phyloP scores from a whole-genome alignment of 2,113 vertebrate species.

The Potamarius usumacintae region DNA sequence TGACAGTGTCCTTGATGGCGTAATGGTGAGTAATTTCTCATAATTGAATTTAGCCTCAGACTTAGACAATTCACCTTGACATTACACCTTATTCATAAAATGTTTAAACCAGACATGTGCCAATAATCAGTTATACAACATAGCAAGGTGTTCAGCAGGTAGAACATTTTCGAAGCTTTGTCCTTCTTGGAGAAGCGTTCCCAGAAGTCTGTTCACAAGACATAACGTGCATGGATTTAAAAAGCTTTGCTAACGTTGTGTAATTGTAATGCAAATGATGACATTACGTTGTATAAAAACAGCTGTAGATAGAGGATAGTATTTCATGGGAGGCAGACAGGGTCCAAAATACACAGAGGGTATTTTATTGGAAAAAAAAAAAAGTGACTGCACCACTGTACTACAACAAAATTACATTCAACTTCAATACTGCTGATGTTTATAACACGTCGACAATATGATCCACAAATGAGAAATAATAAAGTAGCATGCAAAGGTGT shows the following conservation, averaged over 20 bases:
- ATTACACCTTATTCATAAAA: background rate
- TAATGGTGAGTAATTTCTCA: background rate
- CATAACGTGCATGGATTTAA: background rate
- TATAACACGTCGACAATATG: background rate
- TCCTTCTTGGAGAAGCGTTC: background rate
- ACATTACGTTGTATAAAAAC: background rate
- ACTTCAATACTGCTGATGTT: background rate
- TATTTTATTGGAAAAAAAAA: background rate
- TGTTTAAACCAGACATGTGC: background rate
- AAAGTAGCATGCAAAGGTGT: background rate
- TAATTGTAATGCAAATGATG: background rate
- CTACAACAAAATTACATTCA: background rate
- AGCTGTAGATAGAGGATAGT: background rate
- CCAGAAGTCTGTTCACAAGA: background rate
- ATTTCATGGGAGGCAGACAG: background rate
- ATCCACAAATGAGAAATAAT: background rate
- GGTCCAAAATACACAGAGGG: background rate
- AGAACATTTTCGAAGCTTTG: background rate
- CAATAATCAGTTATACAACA: background rate
- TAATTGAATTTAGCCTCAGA: background rate
- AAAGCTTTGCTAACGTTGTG: background rate
- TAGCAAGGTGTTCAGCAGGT: background rate
- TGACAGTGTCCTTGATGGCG: background rate
- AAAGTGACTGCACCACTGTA: background rate
- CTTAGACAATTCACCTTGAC: background rate